phyloP scores from a whole-genome alignment of 2,888 invertebrate genomes.

The Ophion slaviceki region DNA sequence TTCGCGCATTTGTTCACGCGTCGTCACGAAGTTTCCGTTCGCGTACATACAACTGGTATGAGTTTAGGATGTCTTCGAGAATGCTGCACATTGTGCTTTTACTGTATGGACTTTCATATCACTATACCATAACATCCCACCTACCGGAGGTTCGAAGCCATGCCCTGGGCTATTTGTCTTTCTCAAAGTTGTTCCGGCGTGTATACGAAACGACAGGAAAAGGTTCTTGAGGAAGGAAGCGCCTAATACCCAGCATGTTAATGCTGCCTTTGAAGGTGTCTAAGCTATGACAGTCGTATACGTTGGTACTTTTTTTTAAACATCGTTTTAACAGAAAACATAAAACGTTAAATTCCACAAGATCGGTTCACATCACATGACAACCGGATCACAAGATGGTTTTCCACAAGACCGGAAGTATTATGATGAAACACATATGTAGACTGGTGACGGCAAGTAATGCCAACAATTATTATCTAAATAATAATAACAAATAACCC shows the following conservation, averaged over 20 bases:
- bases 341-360: not conserved
- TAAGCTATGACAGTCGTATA: not conserved
- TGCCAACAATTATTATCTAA: too few relatives aligned
- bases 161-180: constrained; percentile 55
- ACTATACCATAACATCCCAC: not conserved
- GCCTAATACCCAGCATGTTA: constrained; percentile 3
- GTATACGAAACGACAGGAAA: not conserved
- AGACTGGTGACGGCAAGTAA: too few relatives aligned
- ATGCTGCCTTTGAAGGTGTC: constrained; percentile 4
- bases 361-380: too few relatives aligned
- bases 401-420: too few relatives aligned
- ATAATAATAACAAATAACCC: too few relatives aligned
- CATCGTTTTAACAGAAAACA: not conserved
- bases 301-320: not conserved
- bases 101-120: constrained; percentile 1
- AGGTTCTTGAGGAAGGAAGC: constrained; percentile 9
- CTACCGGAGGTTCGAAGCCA: constrained; percentile 5
- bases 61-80: constrained; percentile 35
- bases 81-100: constrained; percentile 25
- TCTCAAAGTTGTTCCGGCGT: constrained; percentile 47
- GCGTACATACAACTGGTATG: not conserved
- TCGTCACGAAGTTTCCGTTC: constrained; percentile 27
- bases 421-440: too few relatives aligned
- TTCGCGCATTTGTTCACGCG: not conserved
- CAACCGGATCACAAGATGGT: too few relatives aligned